A percentile compares a stretch with the other conserved stretches of the same genome.
phyloP scores from a whole-genome alignment of 2,888 invertebrate genomes.

The Standfussiana lucernea region DNA sequence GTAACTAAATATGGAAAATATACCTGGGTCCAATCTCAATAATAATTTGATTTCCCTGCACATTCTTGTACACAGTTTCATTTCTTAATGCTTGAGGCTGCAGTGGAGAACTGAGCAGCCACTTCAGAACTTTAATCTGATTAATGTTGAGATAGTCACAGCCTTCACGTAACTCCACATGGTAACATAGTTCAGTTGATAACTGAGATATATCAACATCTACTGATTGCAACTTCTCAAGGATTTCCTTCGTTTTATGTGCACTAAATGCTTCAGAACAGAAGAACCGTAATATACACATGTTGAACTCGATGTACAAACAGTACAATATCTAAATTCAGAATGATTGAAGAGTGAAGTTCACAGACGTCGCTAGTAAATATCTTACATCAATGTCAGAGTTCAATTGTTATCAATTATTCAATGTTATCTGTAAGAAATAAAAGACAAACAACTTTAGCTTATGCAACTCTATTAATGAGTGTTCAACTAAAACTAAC shows the following conservation, averaged over 20 bases:
- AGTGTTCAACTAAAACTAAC: slow-evolving; percentile 20
- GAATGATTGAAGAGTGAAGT: slow-evolving; percentile 69
- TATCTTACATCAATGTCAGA: slow-evolving; percentile 88
- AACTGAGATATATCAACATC: slow-evolving; percentile 88
- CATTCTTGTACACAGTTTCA: slow-evolving; percentile 86
- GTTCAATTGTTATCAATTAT: slow-evolving; percentile 81
- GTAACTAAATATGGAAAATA: neutral
- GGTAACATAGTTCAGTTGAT: slow-evolving; percentile 95
- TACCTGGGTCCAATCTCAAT: slow-evolving; percentile 97
- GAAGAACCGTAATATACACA: slow-evolving; percentile 92
- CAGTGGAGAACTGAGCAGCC: slow-evolving; percentile 95
- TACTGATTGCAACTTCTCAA: slow-evolving; percentile 89
- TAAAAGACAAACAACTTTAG: slow-evolving; percentile 81
- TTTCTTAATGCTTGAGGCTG: slow-evolving; percentile 91
- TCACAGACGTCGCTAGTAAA: slow-evolving; percentile 66
- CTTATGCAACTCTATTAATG: slow-evolving; percentile 83
- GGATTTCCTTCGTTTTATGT: slow-evolving; percentile 91
- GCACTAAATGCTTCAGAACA: slow-evolving; percentile 91
- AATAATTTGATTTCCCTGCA: slow-evolving; percentile 85
- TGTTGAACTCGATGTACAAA: slow-evolving; percentile 70
- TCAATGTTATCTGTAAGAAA: slow-evolving; percentile 82
- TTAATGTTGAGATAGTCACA: slow-evolving; percentile 89
- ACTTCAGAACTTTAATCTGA: slow-evolving; percentile 92
- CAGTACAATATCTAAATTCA: slow-evolving; percentile 66
- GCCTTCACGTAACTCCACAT: slow-evolving; percentile 92